Base-by-base conservation (phyloP, 2,888 invertebrate species). In the Cephus runcator region DNA sequence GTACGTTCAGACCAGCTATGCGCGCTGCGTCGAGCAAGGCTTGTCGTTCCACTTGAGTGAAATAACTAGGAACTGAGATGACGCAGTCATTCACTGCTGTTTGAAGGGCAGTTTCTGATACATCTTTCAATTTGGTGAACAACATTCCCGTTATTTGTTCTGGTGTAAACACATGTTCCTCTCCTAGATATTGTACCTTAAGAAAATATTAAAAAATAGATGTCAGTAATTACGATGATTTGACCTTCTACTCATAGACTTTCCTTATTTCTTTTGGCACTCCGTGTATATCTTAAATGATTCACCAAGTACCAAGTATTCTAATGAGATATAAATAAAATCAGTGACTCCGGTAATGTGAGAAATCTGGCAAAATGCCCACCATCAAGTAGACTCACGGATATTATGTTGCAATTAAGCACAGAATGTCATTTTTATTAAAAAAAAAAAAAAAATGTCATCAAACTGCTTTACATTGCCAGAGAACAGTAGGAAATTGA, bases 111-210 rank as follows among this genome's bases (percentile, higher is more conserved):
- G 92, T 94, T 82, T 97, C 96, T 35, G 99, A 97, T 82, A 95
- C 96, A 87, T 98, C 97, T 92, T 98, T 99, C 82, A 99, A 93
- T 92, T 99, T 99, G 68, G 98, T 98, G 85, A 99, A 95, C 83
- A 99, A 93, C 97, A 99, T 99, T 30, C 98, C 98, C 73, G 98
- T 95, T 85, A 99, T 94, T 93, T 99, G 99, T 92, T 98, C 98
- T 0, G 98, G 97, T 34, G 95, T 95, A 92, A 98, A 98, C 75
- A 95, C 93, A 89, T 96, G 95, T 83, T 96, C 95, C 92, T 98
- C 97, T 83, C 95, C 96, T 88, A 98, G 93, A 92, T 98, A 99
- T 89, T 95, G 93, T 77, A 95, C 95, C 95, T 96, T 83, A n/a
- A 90, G 86, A 79, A 83, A 77, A 23, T 23, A 56, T 15, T 1